Evolutionary conservation across 2,113 vertebrate genomes (phyloP), one percentile per base, ranked within the genome.

Genomic region (Takifugu bimaculatus): DNA sequence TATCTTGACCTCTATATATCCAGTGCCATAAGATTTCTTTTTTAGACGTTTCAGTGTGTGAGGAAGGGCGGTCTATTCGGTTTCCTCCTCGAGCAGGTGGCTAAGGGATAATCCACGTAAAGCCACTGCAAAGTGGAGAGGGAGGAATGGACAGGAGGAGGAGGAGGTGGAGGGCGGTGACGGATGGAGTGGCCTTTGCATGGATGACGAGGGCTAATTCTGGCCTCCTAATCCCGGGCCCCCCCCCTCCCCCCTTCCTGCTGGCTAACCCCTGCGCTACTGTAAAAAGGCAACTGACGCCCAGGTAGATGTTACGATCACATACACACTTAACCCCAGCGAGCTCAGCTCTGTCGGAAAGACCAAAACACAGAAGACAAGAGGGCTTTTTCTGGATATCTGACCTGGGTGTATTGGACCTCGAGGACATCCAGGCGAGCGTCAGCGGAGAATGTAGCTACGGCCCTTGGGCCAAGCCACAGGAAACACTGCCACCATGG

Each of bases 51-150:
- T 70, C 63, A 62, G 54, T 69, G 63, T 63, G 64, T 68, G 25
- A 74, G 59, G 49, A 56, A 70, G 62, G 58, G 5, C 59, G 81
- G 57, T 84, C 71, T 72, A 58, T 77, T 82, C 39, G 44, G 77
- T 79, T 83, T 85, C 74, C 69, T 85, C 74, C 77, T 63, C 73
- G 0, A 91, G 90, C 93, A 95, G 93, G 89, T 94, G 93, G 92
- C 87, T 65, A 59, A 74, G 73, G 88, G 93, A 94, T 94, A 93
- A 92, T 92, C 27, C 87, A 93, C 87, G 90, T 92, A 91, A 94
- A 91, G 93, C 93, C 90, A 94, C 87, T 85, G 84, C 89, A 76
- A 85, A 90, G 85, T 90, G 90, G 90, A 90, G 83, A 85, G 77
- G 88, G 87, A 84, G 67, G 68, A 68, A 78, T 68, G 65, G 55